These are phyloP conservation scores for Anguilla anguilla DNA, from an alignment of 2,797 vertebrate species.

Conservation along the genomic window DNA sequence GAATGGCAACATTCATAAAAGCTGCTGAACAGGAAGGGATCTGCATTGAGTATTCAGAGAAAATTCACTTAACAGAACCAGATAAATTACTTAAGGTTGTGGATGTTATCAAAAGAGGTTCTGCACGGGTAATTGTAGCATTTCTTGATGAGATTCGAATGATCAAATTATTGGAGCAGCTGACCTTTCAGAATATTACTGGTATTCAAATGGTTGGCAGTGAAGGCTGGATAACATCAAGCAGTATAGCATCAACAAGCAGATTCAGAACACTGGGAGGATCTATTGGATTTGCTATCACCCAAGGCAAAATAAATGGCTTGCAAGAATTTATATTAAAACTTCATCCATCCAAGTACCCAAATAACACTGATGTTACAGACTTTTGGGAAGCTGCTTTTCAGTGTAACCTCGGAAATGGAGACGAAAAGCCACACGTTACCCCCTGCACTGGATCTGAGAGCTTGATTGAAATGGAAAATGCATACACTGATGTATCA, in stretches of 20 bases:
- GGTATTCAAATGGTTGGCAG: slow-evolving; percentile 26
- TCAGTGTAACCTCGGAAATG: not conserved
- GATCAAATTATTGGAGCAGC: not conserved
- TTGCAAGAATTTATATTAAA: slow-evolving; percentile 20
- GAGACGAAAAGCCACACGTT: not conserved
- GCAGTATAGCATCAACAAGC: not conserved
- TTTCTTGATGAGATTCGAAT: slow-evolving; percentile 7
- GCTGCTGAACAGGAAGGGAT: slow-evolving; percentile 23
- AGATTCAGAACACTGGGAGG: not conserved
- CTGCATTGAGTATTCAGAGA: slow-evolving; percentile 29
- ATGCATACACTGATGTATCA: slow-evolving; percentile 27
- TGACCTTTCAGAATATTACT: slow-evolving; percentile 24
- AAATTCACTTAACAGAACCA: slow-evolving; percentile 9
- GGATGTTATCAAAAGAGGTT: slow-evolving; percentile 9
- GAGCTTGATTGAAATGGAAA: slow-evolving; percentile 12
- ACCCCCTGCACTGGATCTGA: not conserved
- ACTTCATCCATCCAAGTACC: not conserved
- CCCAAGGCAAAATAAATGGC: slow-evolving; percentile 22
- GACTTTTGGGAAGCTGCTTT: not conserved
- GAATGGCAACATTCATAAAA: slow-evolving; percentile 23
- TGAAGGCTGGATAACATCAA: slow-evolving; percentile 29
- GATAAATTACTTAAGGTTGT: slow-evolving; percentile 13
- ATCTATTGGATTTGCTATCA: slow-evolving; percentile 29
- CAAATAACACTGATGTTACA: not conserved
- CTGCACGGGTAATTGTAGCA: slow-evolving; percentile 24